Percentiles rank a stretch among this genome's conserved stretches.
Conservation (phyloP, 35 echinoderm and acorn worm species). For the Ophiothrix spiculata region DNA sequence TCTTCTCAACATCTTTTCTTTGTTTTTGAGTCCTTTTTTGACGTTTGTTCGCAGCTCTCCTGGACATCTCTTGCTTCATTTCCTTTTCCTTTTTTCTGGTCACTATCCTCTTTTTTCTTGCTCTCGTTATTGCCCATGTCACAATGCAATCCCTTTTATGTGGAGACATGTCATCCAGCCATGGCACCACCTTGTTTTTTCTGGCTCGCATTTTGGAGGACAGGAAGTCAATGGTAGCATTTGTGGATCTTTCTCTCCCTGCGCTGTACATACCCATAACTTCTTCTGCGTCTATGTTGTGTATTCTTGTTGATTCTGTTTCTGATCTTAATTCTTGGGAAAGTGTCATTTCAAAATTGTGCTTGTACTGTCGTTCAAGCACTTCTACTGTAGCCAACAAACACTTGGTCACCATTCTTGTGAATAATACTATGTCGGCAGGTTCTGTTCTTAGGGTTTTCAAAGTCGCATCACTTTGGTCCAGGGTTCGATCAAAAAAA, state of each 20-base stretch:
- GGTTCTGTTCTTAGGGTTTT: too few relatives aligned
- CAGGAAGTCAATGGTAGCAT: neutral
- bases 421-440: too few relatives aligned
- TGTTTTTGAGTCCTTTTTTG: neutral
- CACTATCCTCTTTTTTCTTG: neutral
- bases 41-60: neutral
- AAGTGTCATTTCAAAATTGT: neutral
- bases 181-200: neutral
- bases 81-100: neutral
- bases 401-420: neutral
- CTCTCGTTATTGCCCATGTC: neutral
- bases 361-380: neutral
- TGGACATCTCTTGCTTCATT: neutral
- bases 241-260: neutral
- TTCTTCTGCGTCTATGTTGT: too few relatives aligned
- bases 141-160: neutral
- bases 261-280: neutral
- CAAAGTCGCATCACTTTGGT: too few relatives aligned
- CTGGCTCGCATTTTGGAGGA: neutral
- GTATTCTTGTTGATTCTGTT: neutral
- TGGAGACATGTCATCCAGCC: neutral
- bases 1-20: neutral
- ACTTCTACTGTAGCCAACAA: neutral
- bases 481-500: too few relatives aligned
- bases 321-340: neutral